Conservation (phyloP, 2,888 invertebrate species). For the Teinopalpus imperialis region DNA sequence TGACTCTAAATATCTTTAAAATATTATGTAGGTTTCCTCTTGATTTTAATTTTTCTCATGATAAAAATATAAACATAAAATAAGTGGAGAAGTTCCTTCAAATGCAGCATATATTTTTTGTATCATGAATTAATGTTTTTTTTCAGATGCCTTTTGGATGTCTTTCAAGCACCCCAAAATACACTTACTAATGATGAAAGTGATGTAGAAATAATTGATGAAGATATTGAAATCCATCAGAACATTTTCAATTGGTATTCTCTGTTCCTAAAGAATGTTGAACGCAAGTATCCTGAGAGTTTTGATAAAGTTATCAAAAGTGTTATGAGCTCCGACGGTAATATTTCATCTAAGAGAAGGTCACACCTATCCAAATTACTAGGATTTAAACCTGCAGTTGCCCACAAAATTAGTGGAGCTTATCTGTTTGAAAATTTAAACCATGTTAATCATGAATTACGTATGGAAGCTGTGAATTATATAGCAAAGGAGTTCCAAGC, state of each 20-base stretch:
- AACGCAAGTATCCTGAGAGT: slow-evolving; percentile 86
- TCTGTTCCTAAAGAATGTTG: slow-evolving; percentile 81
- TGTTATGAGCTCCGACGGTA: slow-evolving; percentile 65
- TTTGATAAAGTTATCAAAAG: slow-evolving; percentile 86
- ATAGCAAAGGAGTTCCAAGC: slow-evolving; percentile 79
- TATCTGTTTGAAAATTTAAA: slow-evolving; percentile 87
- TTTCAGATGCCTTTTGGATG: slow-evolving; percentile 75
- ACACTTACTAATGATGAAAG: slow-evolving; percentile 47
- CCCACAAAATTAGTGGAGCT: slow-evolving; percentile 73
- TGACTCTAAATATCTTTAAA: too few relatives aligned
- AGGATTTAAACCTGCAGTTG: slow-evolving; percentile 80
- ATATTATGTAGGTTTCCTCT: too few relatives aligned
- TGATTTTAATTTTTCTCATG: too few relatives aligned
- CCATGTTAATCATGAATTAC: slow-evolving; percentile 85
- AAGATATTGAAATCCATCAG: slow-evolving; percentile 51
- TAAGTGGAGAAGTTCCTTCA: too few relatives aligned
- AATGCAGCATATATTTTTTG: slow-evolving; percentile 2
- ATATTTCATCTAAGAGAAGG: slow-evolving; percentile 46
- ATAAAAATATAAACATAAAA: too few relatives aligned
- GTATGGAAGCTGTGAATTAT: slow-evolving; percentile 85
- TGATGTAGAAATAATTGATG: slow-evolving; percentile 72
- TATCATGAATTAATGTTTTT: background rate
- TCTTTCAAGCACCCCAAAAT: slow-evolving; percentile 40
- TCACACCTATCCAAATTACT: slow-evolving; percentile 66
- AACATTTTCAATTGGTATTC: slow-evolving; percentile 79